Evolutionary conservation across 1,140 invertebrate species (phyloP), one percentile per base, ranked within the genome.

Genomic region (Cheumatopsyche charites): DNA sequence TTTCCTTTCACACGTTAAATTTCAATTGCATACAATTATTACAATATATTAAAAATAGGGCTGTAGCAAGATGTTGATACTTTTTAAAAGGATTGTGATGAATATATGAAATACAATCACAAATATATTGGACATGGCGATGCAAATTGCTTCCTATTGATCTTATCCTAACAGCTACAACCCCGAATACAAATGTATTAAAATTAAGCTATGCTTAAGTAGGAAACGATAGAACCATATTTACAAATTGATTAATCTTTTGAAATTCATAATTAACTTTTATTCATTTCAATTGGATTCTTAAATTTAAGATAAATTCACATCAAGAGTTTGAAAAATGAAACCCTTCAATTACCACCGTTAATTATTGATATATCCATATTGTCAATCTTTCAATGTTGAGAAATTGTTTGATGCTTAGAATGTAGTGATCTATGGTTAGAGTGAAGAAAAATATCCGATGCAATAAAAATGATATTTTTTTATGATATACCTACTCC

Each of bases 171-270:
- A 58, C 11, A 58, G 55, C 55, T 58, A 58, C 23, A 58, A 23
- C 55, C 55, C 55, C 13, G 12, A 47, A 47, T 47, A 47, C 43
- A 47, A 47, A 47, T 13, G 23, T 58, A 25, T 58, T 58, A 25
- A 58, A 58, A 58, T 58, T 58, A 58, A 21, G 17, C 55, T 58
- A 58, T 58, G 7, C 55, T 58, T 58, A 58, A 25, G 25, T 58
- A 58, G 55, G 55, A 58, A 58, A 58, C 55, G 25, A 58, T 58
- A 19, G 55, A 58, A 58, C 55, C 55, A 58, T 58, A 58, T 58
- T 58, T 58, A 58, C 55, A 58, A 19, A 58, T 58, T 58, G 4
- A 25, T 58, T 58, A 15, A 21, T 55, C 3, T 26, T 26, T 25
- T 52, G 47, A 52, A 52, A 52, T 52, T 17, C 19, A 52, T 52